Conservation (phyloP, 2,888 invertebrate genomes). For the Entomobrya proxima region DNA sequence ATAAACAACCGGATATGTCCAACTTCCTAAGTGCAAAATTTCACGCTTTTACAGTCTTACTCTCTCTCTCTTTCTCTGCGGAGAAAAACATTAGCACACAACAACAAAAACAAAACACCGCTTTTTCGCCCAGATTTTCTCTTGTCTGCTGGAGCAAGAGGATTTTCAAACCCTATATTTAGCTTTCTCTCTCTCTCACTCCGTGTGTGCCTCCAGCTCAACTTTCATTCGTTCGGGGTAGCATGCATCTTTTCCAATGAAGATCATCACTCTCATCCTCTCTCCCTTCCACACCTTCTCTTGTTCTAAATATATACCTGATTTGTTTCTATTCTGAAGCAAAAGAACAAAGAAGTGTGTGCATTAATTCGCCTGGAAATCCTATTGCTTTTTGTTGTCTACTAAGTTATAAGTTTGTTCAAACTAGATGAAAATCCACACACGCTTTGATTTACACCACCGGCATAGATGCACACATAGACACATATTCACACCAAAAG, state of each 20-base stretch:
- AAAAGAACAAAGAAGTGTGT: slow-evolving; percentile 7
- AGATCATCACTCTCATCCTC: not conserved
- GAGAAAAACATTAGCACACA: not conserved
- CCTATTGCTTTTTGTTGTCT: slow-evolving; percentile 31
- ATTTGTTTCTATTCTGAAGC: too few relatives aligned
- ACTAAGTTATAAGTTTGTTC: too few relatives aligned
- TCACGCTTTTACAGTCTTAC: slow-evolving; percentile 49
- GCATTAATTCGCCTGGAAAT: slow-evolving; percentile 54
- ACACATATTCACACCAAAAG: not conserved
- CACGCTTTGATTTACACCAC: slow-evolving; percentile 56
- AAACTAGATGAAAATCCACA: too few relatives aligned
- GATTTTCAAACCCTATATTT: too few relatives aligned
- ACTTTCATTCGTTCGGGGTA: too few relatives aligned
- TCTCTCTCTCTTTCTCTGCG: not conserved
- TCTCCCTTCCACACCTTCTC: not conserved
- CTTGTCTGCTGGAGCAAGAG: too few relatives aligned
- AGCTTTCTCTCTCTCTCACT: too few relatives aligned
- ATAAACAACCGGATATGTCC: slow-evolving; percentile 57
- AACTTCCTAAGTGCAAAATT: slow-evolving; percentile 62
- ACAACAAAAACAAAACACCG: not conserved
- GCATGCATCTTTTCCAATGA: too few relatives aligned
- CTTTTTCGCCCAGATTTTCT: too few relatives aligned
- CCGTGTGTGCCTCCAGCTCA: too few relatives aligned
- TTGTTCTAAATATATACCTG: not conserved
- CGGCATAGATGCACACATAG: not conserved